Base-by-base conservation (phyloP, 53 echinoderm and acorn worm species). In the Antedon mediterranea region DNA sequence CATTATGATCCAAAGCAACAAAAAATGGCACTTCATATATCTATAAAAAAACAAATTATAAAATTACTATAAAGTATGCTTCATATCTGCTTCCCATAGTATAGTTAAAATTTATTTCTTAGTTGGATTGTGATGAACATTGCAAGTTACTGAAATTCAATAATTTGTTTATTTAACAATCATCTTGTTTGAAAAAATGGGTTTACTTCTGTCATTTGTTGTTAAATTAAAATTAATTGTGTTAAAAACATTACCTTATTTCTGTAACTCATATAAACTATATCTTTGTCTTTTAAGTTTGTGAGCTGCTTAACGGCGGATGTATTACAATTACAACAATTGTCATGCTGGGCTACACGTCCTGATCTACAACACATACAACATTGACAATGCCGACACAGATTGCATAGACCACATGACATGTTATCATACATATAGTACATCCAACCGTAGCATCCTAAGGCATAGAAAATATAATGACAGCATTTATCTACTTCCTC, bases 11-110 rank as follows among this genome's bases (percentile, higher is more conserved):
- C 76, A 97, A 72, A 30, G 82, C 88, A 30, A 97, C 92, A 76
- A 87, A 88, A 78, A 97, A 97, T 78, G 98, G 98, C 80, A 92
- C 88, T 81, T 97, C 86, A 86, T 81, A 97, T 42, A 97, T 85
- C 98, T 97, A 76, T 30, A 74, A 42, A 34, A 29, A 0, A 28
- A 74, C 57, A 11, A 41, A 41, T 41, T 41, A 41, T 5, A n/a
- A n/a, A n/a, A n/a, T n/a, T n/a, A n/a, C n/a, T n/a, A n/a, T n/a
- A n/a, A n/a, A n/a, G n/a, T n/a, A n/a, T n/a, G n/a, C n/a, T n/a
- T 15, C 23, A 44, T 23, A 23, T 44, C 23, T 44, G 23, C 57
- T 15, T 23, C 13, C 13, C 13, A 44, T 44, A 23, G 23, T 44
- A 13, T 44, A 57, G 23, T 44, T 44, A 57, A 37, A 37, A 37